Base-by-base conservation (phyloP, 1,140 invertebrate species). In the Ceratina calcarata region DNA sequence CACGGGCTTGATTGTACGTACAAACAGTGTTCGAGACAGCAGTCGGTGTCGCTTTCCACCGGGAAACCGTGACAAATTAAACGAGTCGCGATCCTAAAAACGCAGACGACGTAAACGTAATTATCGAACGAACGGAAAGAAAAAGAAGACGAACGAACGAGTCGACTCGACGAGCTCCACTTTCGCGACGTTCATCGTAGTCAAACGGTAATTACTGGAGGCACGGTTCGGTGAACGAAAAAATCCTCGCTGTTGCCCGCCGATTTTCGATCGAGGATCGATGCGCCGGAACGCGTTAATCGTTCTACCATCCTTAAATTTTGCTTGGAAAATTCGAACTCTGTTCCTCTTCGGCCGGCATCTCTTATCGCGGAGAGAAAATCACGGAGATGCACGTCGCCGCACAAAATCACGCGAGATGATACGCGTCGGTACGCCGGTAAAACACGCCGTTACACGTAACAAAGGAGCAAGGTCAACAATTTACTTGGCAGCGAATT, bases 191-290 rank as follows among this genome's bases (percentile, higher is more conserved):
- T 22, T 66, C 49, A 3, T 2, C 49, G 62, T 75, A 75, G 62
- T 67, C 67, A 67, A 51, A 53, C 8, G 73, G 73, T 67, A 75
- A 75, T 75, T 75, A 75, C 73, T 32, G 10, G 24, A 18, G 51
- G 62, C 32, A 75, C 51, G 73, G 62, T 75, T 75, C 73, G 73
- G 51, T 75, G 73, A 37, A 57, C 73, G 73, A 75, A 75, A 75
- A 75, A 75, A 75, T 67, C 32, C 18, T 0, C 7, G 8, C 0
- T 16, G 24, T 27, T 3, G n/a, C 18, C 1, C 10, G 3, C 0
- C 12, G 20, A n/a, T 53, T 75, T 67, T 61, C 22, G 16, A 75
- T 75, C 73, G 27, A 0, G 15, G 55, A 67, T 45, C n/a, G 73
- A 65, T 57, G 51, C 73, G n/a, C 15, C 22, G 3, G 61, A 10